Conservation (phyloP, 2,113 vertebrate genomes). For the Erpornis zantholeuca region DNA sequence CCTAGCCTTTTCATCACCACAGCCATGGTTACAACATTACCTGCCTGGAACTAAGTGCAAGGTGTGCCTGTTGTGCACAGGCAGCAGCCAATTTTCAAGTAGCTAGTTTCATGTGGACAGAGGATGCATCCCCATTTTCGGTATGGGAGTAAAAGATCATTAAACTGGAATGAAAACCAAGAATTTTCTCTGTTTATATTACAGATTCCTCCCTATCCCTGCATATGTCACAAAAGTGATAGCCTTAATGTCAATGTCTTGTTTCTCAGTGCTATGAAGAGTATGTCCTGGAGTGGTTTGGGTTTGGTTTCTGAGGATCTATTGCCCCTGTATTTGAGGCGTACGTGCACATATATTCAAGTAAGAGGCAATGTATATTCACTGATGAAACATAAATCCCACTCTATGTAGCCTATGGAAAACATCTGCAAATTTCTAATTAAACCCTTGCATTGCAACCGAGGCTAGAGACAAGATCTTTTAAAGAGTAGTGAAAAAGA, state of each 20-base stretch:
- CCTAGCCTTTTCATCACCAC: too few relatives aligned
- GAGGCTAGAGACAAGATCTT: not conserved
- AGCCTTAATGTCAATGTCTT: not conserved
- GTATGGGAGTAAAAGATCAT: slow-evolving; percentile 51
- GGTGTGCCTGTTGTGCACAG: too few relatives aligned
- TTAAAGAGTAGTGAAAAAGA: not conserved
- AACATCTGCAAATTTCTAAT: slow-evolving; percentile 22
- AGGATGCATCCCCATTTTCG: slow-evolving; percentile 8
- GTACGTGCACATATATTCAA: not conserved
- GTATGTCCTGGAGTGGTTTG: not conserved
- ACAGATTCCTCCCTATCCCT: not conserved
- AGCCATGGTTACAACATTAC: too few relatives aligned
- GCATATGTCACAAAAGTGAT: slow-evolving; percentile 53
- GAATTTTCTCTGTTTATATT: slow-evolving; percentile 2
- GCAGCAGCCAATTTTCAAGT: slow-evolving; percentile 50
- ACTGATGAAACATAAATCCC: not conserved
- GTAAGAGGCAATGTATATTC: not conserved
- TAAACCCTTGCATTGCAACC: not conserved
- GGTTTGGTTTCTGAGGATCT: not conserved
- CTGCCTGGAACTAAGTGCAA: too few relatives aligned
- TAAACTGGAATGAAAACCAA: slow-evolving; percentile 78
- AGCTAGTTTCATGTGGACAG: slow-evolving; percentile 8
- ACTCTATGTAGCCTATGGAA: not conserved
- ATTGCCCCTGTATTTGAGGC: not conserved
- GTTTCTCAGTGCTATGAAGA: not conserved